Base-by-base conservation (phyloP, 2,888 invertebrate genomes). In the Heliconius sara region DNA sequence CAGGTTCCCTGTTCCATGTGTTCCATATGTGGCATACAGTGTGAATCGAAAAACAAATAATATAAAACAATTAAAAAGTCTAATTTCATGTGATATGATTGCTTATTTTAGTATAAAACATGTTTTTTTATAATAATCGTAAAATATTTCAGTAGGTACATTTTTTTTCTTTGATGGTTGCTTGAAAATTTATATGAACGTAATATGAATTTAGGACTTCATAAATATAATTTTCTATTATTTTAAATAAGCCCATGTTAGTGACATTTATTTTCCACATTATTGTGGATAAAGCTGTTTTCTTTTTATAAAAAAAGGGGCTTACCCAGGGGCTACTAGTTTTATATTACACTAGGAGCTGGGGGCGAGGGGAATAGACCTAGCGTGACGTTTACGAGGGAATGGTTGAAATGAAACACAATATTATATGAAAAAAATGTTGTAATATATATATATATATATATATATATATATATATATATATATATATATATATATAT, bases 321-420 rank as follows among this genome's bases (percentile, higher is more conserved):
- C 30, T 72, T 72, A 57, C 72, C 72, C 34, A 73, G 57, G 72
- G 72, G 34, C 57, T 19, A 57, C n/a, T 73, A 60, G 57, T 75
- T 25, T 75, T 65, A 65, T 75, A 65, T 75, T 65, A 75, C 74
- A 39, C 7, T 25, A 16, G 43, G 27, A 75, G n/a, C 39, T 22
- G 65, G 74, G 74, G 74, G 43, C 43, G 43, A 75, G 74, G 63
- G 74, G 63, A 63, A 73, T n/a, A 65, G 39, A 43, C 74, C 74
- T 75, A 63, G 65, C 65, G 74, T 75, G 74, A 75, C 74, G 74
- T 60, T 60, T 57, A 73, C n/a, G 72, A 73, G 57, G 72, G 72
- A 73, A 73, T n/a, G 57, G 72, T 57, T 73, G 57, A 73, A 60
- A 60, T 60, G n/a, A 34, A 34, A 73, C n/a, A 57, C 7, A 73